Base-by-base conservation (phyloP, 1,140 invertebrate species). In the Anagrus nilaparvatae region DNA sequence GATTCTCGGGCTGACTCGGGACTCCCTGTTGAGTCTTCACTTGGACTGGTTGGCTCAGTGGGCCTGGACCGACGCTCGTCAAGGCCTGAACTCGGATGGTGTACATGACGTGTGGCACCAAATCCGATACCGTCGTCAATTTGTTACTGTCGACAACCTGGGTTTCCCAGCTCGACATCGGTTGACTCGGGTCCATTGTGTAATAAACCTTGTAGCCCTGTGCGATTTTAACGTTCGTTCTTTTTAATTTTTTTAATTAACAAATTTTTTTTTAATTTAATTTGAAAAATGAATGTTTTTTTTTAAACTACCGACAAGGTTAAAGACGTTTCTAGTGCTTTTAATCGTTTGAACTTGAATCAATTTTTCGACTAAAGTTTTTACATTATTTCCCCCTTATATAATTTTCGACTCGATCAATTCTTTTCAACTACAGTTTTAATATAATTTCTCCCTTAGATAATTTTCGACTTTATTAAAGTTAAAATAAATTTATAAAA, bases 181-280 rank as follows among this genome's bases (percentile, higher is more conserved):
- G 80, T 32, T 87, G 78, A 50, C 83, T 79, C 16, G 90, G 79
- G 56, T 91, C 85, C 50, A 82, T 84, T 7, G 92, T 96, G 70
- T 94, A 98, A 64, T 89, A 97, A 37, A 98, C 87, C 72, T 95
- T 97, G 74, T 98, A 98, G 47, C 90, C 92, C 92, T 96, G 49
- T n/a, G 59, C n/a, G n/a, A n/a, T n/a, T n/a, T n/a, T n/a, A n/a
- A n/a, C n/a, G n/a, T n/a, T n/a, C n/a, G n/a, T n/a, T n/a, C n/a
- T n/a, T n/a, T n/a, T n/a, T n/a, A n/a, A 21, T 47, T 42, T 23
- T 4, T 21, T 12, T 35, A 12, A 7, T 18, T 35, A 9, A 35
- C 16, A 35, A 19, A 20, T 35, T 20, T 7, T 19, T 12, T 19
- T 6, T 9, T 30, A 13, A 8, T 27, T 27, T 38, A 18, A 27